Base-by-base conservation (phyloP, 2,888 invertebrate species). In the Caenorhabditis plicata region DNA sequence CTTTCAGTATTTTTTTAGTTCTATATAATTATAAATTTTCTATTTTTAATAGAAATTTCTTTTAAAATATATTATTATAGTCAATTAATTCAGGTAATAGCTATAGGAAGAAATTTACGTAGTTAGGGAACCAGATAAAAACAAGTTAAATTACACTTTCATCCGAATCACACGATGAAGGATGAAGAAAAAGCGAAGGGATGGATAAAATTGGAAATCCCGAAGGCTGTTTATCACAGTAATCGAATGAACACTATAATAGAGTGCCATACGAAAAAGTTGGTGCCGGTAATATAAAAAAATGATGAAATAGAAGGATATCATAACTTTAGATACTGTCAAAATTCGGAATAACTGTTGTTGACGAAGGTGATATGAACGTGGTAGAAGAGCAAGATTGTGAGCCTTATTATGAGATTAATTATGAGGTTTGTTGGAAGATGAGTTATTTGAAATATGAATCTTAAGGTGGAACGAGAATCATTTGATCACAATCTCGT, bases 371-470 rank as follows among this genome's bases (percentile, higher is more conserved):
- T 49, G 29, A 36, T 25, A 36, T 53, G 11, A 48, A 56, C 27
- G 45, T 39, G 13, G 56, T 60, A 13, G 56, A 64, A 29, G 64
- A 64, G 27, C 55, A 50, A 29, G 64, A 55, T 39, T 64, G 64
- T 42, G 50, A 55, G 15, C 50, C 54, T 13, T 64, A 26, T 41
- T 52, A 58, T 22, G 64, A 64, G 41, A 29, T 60, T 1, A 60
- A 60, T 40, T 64, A 39, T 38, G 64, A 60, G 35, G 64, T 64
- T 22, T 26, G 11, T 3, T 25, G 42, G n/a, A 17, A 5, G n/a
- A 22, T 11, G 19, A 8, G 27, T 23, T 36, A 3, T 38, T n/a
- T 8, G 8, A 23, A 22, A 32, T 2, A 25, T 39, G 11, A 11
- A 22, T 44, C 25, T 56, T 32, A 32, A 47, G 49, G 47, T 49